Conservation (phyloP, 1,140 invertebrate genomes). For the Tenebrio molitor region DNA sequence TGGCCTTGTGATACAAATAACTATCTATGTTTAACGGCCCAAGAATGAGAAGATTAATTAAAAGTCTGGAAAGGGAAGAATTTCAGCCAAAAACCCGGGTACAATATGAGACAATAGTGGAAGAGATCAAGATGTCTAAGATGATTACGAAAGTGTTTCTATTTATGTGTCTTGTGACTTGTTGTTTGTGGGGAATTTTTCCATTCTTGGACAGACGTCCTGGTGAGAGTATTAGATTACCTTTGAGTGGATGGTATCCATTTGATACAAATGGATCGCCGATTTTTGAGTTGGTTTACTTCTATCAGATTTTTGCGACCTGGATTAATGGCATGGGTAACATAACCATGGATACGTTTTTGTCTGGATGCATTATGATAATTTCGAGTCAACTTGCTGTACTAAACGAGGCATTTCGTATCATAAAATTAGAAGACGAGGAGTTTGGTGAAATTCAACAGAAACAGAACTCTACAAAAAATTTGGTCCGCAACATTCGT, state of each 20-base stretch:
- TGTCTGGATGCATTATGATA: conserved; percentile 36
- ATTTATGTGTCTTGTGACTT: background rate
- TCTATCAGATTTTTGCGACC: conserved; percentile 40
- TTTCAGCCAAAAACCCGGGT: conserved; percentile 12
- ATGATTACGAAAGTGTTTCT: background rate
- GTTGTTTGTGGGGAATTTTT: conserved; percentile 4
- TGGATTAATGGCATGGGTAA: conserved; percentile 43
- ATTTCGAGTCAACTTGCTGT: conserved; percentile 40
- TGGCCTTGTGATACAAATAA: too few species aligned
- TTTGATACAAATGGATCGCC: conserved; percentile 51
- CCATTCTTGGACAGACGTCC: conserved; percentile 1
- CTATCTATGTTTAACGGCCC: background rate
- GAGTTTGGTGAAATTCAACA: background rate
- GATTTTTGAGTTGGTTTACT: conserved; percentile 53
- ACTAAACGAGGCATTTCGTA: conserved; percentile 23
- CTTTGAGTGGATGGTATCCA: conserved; percentile 61
- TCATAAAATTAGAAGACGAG: conserved; percentile 1
- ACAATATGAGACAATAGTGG: background rate
- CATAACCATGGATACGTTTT: conserved; percentile 49
- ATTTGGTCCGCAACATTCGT: background rate
- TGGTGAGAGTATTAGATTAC: conserved; percentile 40
- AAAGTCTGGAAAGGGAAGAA: background rate
- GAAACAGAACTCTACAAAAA: background rate
- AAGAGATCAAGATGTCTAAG: conserved; percentile 8
- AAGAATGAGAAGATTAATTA: conserved; percentile 14